Evolutionary conservation across 2,888 invertebrate species (phyloP).

Genomic region (Synanthedon myopaeformis): DNA sequence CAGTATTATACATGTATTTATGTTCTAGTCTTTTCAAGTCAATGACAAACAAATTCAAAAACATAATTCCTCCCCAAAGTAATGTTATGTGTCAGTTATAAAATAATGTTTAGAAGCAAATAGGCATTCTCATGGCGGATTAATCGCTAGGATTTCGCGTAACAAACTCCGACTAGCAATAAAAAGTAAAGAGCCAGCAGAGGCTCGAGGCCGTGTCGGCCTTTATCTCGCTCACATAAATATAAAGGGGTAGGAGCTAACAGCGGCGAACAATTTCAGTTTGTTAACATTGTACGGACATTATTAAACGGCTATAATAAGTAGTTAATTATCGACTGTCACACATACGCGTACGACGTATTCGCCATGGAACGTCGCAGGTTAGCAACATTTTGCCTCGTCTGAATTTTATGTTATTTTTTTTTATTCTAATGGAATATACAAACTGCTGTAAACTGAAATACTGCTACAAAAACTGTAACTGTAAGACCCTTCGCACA

Average conservation of each 20-base stretch:
- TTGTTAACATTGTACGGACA: constrained; percentile 46
- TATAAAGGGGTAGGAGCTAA: constrained; percentile 28
- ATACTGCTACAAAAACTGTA: too few species aligned
- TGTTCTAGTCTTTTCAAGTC: too few species aligned
- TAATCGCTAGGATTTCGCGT: constrained; percentile 30
- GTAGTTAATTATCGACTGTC: constrained; percentile 52
- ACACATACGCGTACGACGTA: constrained; percentile 25
- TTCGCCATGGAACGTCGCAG: constrained; percentile 11
- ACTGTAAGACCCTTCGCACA: too few species aligned
- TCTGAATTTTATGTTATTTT: not conserved
- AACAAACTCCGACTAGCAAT: constrained; percentile 37
- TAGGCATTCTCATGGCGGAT: constrained; percentile 11
- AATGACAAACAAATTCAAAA: too few species aligned
- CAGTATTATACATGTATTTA: too few species aligned
- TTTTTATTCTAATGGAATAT: too few species aligned
- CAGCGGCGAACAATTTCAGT: constrained; percentile 35
- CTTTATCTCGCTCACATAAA: constrained; percentile 46
- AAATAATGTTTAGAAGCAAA: not conserved
- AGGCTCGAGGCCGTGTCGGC: constrained; percentile 32
- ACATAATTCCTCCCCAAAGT: too few species aligned
- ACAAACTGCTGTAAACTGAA: too few species aligned
- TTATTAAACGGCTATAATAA: constrained; percentile 48
- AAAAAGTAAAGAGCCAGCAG: constrained; percentile 33
- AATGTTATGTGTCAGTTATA: too few species aligned
- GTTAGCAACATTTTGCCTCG: constrained; percentile 19